phyloP scores from a whole-genome alignment of 2,888 invertebrate genomes.

The Eupithecia vulgata region DNA sequence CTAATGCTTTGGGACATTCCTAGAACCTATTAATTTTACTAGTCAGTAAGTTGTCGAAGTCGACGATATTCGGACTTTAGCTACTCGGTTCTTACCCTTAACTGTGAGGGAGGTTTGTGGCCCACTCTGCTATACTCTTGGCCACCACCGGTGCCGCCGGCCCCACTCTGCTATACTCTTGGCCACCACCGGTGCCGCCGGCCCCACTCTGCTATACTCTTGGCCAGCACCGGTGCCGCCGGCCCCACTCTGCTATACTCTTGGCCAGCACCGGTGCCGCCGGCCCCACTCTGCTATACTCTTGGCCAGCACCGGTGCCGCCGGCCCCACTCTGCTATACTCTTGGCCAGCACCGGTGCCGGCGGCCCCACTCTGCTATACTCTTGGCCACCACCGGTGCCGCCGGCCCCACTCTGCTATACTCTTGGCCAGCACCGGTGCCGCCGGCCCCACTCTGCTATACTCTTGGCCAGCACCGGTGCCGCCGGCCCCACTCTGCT shows the following conservation, averaged over 20 bases:
- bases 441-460: conserved; percentile 7
- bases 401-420: conserved; percentile 6
- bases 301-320: background rate
- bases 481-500: conserved; percentile 8
- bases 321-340: conserved; percentile 6
- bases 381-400: background rate
- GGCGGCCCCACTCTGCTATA: conserved; percentile 7
- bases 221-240: background rate
- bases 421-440: background rate
- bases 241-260: conserved; percentile 4
- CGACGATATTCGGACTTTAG: conserved; percentile 16
- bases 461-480: background rate
- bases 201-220: conserved; percentile 4
- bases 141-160: background rate
- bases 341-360: background rate
- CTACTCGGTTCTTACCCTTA: conserved; percentile 7
- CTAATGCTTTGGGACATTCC: conserved; percentile 22
- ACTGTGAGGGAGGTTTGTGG: conserved; percentile 1
- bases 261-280: background rate
- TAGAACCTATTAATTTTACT: conserved; percentile 33
- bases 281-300: conserved; percentile 7
- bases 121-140: conserved; percentile 2
- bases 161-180: conserved; percentile 3
- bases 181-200: background rate
- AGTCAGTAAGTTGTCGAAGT: conserved; percentile 35